Evolutionary conservation across 2,113 vertebrate genomes (phyloP).

Genomic region (Paralichthys olivaceus): DNA sequence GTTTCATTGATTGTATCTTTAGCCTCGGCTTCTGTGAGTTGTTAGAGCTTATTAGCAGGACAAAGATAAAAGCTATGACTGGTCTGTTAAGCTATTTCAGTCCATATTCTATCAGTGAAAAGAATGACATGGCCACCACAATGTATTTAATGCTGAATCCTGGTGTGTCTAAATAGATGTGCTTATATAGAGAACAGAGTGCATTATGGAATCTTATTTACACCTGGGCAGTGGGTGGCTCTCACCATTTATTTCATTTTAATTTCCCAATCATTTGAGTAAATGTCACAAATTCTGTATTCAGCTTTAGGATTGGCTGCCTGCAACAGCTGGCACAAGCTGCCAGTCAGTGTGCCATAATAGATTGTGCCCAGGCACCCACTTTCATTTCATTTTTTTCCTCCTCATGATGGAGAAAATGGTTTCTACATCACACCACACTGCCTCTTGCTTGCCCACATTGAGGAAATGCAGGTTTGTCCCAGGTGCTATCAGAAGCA

Average conservation of each 20-base stretch:
- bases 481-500: conserved; percentile 20
- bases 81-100: conserved; percentile 24
- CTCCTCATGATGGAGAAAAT: conserved; percentile 28
- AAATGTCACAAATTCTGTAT: conserved; percentile 53
- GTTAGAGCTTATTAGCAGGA: conserved; percentile 62
- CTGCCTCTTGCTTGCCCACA: conserved; percentile 18
- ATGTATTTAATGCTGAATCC: conserved; percentile 32
- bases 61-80: conserved; percentile 48
- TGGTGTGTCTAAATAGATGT: conserved; percentile 44
- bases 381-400: conserved; percentile 14
- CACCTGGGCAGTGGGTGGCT: conserved; percentile 68
- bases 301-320: conserved; percentile 53
- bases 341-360: conserved; percentile 45
- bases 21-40: conserved; percentile 49
- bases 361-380: conserved; percentile 43
- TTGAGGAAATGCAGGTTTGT: conserved; percentile 30
- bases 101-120: conserved; percentile 19
- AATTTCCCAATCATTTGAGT: conserved; percentile 65
- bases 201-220: conserved; percentile 64
- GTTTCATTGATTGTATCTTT: conserved; percentile 70
- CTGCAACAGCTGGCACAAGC: conserved; percentile 63
- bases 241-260: conserved; percentile 60
- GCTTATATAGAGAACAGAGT: conserved; percentile 54
- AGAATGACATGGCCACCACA: conserved; percentile 21
- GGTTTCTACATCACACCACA: conserved; percentile 32